phyloP scores from a whole-genome alignment of 2,113 vertebrate species.

The Harpagus bidentatus region DNA sequence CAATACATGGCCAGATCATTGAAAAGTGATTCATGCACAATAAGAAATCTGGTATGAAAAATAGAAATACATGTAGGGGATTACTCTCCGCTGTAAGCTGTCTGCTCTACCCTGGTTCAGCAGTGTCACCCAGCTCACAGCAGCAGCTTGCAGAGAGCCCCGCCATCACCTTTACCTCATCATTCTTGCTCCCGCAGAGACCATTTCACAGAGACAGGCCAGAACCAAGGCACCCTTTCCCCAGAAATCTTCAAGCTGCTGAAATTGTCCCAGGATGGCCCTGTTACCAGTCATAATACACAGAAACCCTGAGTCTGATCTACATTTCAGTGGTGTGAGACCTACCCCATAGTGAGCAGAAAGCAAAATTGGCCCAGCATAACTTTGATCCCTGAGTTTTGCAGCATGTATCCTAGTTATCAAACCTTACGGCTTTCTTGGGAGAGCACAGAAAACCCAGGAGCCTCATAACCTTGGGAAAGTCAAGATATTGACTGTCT shows the following conservation, averaged over 20 bases:
- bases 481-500: neutral
- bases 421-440: neutral
- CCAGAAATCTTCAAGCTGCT: neutral
- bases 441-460: neutral
- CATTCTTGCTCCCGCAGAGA: neutral
- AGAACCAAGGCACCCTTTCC: neutral
- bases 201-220: neutral
- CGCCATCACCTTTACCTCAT: fast-evolving
- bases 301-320: neutral
- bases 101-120: neutral
- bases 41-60: neutral
- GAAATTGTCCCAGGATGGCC: neutral
- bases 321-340: neutral
- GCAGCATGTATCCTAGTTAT: neutral
- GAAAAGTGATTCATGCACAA: neutral
- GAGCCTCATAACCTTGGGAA: neutral
- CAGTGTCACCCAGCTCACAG: neutral
- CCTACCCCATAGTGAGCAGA: neutral
- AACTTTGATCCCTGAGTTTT: neutral
- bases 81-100: neutral
- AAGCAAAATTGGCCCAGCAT: neutral
- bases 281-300: neutral
- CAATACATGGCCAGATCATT: neutral
- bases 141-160: neutral
- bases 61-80: neutral